Evolutionary conservation across 2,888 invertebrate genomes (phyloP).

Genomic region (Alsophila aescularia): DNA sequence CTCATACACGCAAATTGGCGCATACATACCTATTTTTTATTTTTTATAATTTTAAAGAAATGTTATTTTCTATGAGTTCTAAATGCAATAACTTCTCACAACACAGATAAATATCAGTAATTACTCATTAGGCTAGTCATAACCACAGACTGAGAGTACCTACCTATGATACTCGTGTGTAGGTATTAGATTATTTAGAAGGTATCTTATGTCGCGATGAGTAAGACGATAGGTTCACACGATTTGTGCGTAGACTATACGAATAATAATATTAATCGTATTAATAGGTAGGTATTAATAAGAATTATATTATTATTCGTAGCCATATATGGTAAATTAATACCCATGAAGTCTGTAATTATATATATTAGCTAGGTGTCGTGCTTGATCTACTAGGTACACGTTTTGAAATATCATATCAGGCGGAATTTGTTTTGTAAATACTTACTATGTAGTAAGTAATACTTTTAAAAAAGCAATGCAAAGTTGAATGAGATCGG

Average conservation of each 20-base stretch:
- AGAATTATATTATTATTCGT: too few species aligned
- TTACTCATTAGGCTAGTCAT: too few species aligned
- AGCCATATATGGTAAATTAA: too few species aligned
- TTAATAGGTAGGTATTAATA: too few species aligned
- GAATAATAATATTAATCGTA: neutral
- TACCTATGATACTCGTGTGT: neutral
- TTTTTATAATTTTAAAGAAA: too few species aligned
- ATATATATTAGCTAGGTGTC: neutral
- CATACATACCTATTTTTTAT: too few species aligned
- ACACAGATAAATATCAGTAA: too few species aligned
- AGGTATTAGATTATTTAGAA: neutral
- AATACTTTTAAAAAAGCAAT: too few species aligned
- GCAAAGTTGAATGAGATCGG: too few species aligned
- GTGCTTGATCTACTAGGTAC: neutral
- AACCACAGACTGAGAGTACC: neutral
- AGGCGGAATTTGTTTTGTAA: neutral
- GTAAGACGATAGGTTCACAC: conserved; percentile 16
- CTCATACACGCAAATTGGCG: too few species aligned
- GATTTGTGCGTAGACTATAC: conserved; percentile 1
- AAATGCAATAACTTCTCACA: too few species aligned
- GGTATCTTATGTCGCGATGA: conserved; percentile 5
- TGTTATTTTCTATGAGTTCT: too few species aligned
- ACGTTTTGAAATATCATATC: neutral
- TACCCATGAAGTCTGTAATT: neutral
- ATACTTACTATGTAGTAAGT: neutral